These are phyloP conservation scores for Dusona sp. DNA, from an alignment of 2,888 invertebrate species.

Conservation along the genomic window DNA sequence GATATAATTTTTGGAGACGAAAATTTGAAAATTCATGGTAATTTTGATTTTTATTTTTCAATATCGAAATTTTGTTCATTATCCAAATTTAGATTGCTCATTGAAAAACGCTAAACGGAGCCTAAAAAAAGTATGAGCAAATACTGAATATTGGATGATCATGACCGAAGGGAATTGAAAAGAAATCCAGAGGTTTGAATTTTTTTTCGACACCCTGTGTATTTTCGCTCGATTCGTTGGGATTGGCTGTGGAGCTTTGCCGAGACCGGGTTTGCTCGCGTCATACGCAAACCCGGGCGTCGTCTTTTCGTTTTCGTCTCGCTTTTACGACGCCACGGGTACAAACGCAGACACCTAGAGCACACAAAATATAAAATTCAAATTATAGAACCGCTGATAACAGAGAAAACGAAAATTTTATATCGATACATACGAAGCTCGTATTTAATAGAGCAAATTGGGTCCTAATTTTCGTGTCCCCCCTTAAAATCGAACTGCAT, in stretches of 20 bases:
- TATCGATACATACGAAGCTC: background rate
- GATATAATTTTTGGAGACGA: no score
- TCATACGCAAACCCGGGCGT: slow-evolving; percentile 72
- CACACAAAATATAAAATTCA: background rate
- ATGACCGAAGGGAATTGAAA: background rate
- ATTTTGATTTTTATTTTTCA: no score
- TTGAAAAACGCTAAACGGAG: no score
- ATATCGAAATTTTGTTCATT: no score
- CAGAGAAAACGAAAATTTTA: background rate
- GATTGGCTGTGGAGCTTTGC: slow-evolving; percentile 73
- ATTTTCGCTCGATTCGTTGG: slow-evolving; percentile 51
- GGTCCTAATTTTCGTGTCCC: background rate
- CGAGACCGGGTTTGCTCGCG: slow-evolving; percentile 76
- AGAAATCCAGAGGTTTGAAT: slow-evolving; percentile 19
- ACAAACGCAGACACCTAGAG: background rate
- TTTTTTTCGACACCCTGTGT: slow-evolving; percentile 75
- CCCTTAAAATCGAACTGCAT: background rate
- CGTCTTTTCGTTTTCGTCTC: slow-evolving; percentile 65
- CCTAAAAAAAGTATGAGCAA: background rate
- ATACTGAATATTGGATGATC: background rate
- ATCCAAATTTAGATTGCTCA: no score
- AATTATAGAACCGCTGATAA: no score
- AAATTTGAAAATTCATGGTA: no score
- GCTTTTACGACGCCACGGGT: slow-evolving; percentile 44
- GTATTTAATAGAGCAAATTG: background rate